These are phyloP conservation scores for Steromphala cineraria DNA, from an alignment of 2,888 invertebrate species.

Conservation along the genomic window DNA sequence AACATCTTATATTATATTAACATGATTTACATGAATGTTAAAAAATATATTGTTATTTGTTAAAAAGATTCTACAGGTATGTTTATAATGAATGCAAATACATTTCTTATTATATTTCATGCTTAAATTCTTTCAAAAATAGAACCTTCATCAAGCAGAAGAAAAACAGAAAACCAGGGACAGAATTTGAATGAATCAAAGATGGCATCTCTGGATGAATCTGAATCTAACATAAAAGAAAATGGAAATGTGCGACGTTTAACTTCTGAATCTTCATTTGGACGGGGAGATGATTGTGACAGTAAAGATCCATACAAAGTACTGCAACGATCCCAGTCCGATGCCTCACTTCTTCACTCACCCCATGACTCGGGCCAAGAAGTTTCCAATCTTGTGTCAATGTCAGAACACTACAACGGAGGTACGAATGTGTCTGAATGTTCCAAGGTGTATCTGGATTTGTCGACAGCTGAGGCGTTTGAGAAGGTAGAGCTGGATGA, in stretches of 20 bases:
- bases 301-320: constrained; percentile 55
- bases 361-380: not conserved
- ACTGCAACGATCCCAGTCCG: constrained; percentile 72
- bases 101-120: too few species aligned
- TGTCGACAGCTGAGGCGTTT: constrained; percentile 66
- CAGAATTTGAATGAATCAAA: too few species aligned
- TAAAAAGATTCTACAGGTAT: too few species aligned
- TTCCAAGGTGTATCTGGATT: constrained; percentile 73
- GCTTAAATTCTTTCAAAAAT: too few species aligned
- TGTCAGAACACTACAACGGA: constrained; percentile 31
- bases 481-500: constrained; percentile 44
- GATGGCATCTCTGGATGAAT: not conserved
- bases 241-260: not conserved
- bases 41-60: too few species aligned
- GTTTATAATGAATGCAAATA: too few species aligned
- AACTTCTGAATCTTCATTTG: not conserved
- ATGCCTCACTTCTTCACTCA: constrained; percentile 50
- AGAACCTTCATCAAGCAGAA: too few species aligned
- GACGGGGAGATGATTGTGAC: constrained; percentile 15
- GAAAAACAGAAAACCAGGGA: too few species aligned
- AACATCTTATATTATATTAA: too few species aligned
- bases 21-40: too few species aligned
- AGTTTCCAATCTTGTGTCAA: not conserved
- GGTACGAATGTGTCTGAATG: constrained; percentile 69
- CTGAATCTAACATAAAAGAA: not conserved